Base-by-base conservation (phyloP, 2,797 vertebrate genomes). In the Sphenodon punctatus region DNA sequence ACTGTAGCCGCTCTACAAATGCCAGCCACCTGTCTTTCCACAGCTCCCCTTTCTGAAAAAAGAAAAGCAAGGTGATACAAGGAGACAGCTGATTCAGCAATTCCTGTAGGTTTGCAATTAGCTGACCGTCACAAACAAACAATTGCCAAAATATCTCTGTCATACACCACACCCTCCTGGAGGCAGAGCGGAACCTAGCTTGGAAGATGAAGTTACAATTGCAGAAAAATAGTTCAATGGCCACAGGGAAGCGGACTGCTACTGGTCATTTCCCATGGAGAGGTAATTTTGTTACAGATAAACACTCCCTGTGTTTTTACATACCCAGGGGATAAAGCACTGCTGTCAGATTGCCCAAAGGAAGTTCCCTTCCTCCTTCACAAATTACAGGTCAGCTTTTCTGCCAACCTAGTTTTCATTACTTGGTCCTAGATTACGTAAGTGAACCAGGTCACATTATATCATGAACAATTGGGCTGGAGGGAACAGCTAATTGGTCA, bases 381-480 rank as follows among this genome's bases (percentile, higher is more conserved):
- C 1, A 5, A 16, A 41, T 22, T 17, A 53, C 59, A 4, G 15
- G 51, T 43, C 49, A 3, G 20, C 58, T 43, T 63, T 30, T 72
- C 2, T 38, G 4, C 34, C 70, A 19, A 4, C 49, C 83, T 55
- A 19, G 38, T 39, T 17, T 6, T 14, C 78, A 46, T 80, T 65
- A 58, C 3, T 41, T 42, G 59, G 38, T 46, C 49, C 32, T 19
- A n/a, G 32, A 1, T 43, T 13, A 80, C 68, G 43, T n/a, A 82
- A 84, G 67, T 63, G 34, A 64, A 71, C 70, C 8, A 45, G 90
- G 89, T 67, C 83, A 3, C 0, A 0, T 86, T 73, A 55, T 60
- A 45, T 71, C 85, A 78, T 15, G 15, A 19, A 66, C 78, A 36
- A 78, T 43, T 25, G 88, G 82, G 79, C 86, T 73, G 69, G 63